These are phyloP conservation scores for Scelioninae gen. 1 DNA, from an alignment of 2,888 invertebrate genomes.

Conservation along the genomic window DNA sequence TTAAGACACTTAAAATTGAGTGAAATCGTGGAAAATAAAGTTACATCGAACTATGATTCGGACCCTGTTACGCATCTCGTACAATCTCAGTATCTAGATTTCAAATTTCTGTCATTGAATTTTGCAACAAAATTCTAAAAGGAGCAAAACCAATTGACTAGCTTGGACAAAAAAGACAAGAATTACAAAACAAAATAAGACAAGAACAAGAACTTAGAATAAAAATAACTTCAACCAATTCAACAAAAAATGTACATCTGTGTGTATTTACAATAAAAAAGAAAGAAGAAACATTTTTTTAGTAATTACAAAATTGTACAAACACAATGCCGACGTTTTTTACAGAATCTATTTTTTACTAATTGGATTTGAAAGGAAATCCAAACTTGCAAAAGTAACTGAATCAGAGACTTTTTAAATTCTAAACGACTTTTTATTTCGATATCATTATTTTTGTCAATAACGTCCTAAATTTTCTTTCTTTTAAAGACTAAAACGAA, in stretches of 20 bases:
- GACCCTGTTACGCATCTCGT: conserved; percentile 47
- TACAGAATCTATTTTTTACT: conserved; percentile 8
- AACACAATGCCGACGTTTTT: conserved; percentile 18
- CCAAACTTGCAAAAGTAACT: not conserved
- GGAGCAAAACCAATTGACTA: conserved; percentile 50
- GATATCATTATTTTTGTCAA: too few relatives aligned
- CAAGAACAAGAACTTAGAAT: conserved; percentile 22
- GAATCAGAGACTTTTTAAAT: too few relatives aligned
- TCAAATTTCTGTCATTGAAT: conserved; percentile 9
- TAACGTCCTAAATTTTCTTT: too few relatives aligned
- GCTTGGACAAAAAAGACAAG: conserved; percentile 30
- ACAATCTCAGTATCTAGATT: conserved; percentile 20
- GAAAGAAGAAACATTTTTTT: conserved; percentile 1
- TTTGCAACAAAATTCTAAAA: conserved; percentile 6
- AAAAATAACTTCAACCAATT: conserved; percentile 50
- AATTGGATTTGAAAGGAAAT: conserved; percentile 5
- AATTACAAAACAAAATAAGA: conserved; percentile 7
- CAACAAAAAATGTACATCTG: conserved; percentile 51
- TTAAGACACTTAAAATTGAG: not conserved
- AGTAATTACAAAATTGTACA: conserved; percentile 47
- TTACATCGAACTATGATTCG: conserved; percentile 36
- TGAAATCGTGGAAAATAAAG: conserved; percentile 12
- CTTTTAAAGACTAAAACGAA: too few relatives aligned
- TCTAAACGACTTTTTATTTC: too few relatives aligned
- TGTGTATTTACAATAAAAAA: conserved; percentile 46